These are phyloP conservation scores for Pogoniulus pusillus DNA, from an alignment of 2,797 vertebrate species.

Conservation along the genomic window DNA sequence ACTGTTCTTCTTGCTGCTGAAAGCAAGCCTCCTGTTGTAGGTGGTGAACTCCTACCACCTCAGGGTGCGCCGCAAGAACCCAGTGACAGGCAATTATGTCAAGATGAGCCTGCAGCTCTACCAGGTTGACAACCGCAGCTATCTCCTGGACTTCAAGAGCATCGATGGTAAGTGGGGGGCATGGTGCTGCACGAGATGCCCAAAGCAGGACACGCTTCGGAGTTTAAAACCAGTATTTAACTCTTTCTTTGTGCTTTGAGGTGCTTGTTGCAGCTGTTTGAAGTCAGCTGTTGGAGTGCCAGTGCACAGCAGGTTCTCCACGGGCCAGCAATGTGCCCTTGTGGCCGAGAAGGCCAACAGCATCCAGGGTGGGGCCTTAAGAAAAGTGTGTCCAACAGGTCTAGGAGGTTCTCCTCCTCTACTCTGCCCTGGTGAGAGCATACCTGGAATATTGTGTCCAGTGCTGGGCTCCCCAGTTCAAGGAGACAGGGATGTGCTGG, in stretches of 20 bases:
- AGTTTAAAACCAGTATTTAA: background rate
- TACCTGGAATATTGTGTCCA: no score
- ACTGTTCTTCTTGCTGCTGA: background rate
- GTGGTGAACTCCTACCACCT: constrained; percentile 97
- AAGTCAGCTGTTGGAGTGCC: background rate
- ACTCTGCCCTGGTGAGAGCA: no score
- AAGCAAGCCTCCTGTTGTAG: constrained; percentile 71
- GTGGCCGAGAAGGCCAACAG: no score
- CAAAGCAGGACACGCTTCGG: background rate
- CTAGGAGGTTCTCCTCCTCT: no score
- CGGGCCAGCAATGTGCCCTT: no score
- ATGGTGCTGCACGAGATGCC: background rate
- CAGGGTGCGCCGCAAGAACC: constrained; percentile 93
- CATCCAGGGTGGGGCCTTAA: no score
- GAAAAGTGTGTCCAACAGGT: no score
- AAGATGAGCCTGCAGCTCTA: constrained; percentile 99
- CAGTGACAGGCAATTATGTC: constrained; percentile 94
- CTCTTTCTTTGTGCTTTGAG: background rate
- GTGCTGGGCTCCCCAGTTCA: no score
- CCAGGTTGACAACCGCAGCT: constrained; percentile 96
- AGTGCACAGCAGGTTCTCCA: no score
- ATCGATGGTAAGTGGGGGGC: constrained; percentile 88
- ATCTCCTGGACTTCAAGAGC: constrained; percentile 98
- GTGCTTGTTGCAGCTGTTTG: background rate
- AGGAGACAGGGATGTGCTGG: no score